Base-by-base conservation (phyloP, 1,140 invertebrate species). In the Teleogryllus occipitalis region DNA sequence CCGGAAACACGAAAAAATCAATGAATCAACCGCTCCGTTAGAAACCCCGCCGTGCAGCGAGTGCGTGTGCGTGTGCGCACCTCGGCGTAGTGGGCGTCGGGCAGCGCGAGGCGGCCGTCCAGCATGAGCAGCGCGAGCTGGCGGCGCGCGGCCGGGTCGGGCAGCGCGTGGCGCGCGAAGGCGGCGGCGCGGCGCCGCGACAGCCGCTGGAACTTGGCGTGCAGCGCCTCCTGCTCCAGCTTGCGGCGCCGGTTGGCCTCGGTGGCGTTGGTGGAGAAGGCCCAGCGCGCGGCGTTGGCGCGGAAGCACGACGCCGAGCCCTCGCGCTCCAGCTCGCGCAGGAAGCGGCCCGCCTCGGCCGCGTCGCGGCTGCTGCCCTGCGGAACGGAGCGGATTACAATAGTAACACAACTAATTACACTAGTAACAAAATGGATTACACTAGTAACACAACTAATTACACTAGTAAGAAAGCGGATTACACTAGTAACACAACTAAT, bases 241-340 rank as follows among this genome's bases (percentile, higher is more conserved):
- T 90, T 94, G 82, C 89, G 87, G 15, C 90, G 87, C 47, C 90
- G 89, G 85, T 93, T 94, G 47, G 83, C 83, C 79, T 93, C 92
- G 0, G 93, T 94, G 74, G 94, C 91, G 84, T 95, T 95, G 8
- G 93, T 95, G 12, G 91, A 91, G 81, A 92, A 95, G 80, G 89
- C 89, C 93, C 94, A 95, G 82, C 93, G 91, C 0, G 92, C 89
- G 75, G 87, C 89, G 80, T 89, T 92, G 3, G 93, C 90, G 82
- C 88, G 89, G 83, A 90, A 92, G 82, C 93, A 94, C 87, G 93
- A 91, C n/a, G 87, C 87, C 1, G 91, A 89, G 3, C 92, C 93
- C 85, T 93, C 92, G 8, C 87, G 86, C 82, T 94, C 92, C 82
- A 93, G 94, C 84, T 93, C 91, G 15, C 89, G 85, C 0, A 94